Evolutionary conservation across 2,113 vertebrate species (phyloP), one percentile per base, ranked within the genome.

Genomic region (Oreochromis tanganicae): DNA sequence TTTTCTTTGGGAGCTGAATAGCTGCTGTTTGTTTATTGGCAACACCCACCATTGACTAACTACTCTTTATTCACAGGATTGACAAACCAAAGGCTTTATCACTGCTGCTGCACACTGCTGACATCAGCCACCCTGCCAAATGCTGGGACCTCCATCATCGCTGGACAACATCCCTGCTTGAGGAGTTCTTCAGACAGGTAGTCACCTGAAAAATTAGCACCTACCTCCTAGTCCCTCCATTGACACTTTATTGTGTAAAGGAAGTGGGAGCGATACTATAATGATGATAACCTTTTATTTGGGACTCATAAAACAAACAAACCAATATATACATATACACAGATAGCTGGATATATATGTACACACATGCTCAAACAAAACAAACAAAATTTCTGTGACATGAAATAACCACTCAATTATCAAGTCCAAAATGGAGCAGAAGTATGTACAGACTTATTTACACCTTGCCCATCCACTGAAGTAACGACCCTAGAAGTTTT

Each of bases 121-220:
- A 99, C 92, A 99, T 99, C 94, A 99, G 98, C 92, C 98, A 99
- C 93, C 98, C 98, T 32, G 98, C 98, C 92, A 99, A 99, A 95
- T 91, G 93, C 88, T 99, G 98, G 98, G 93, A 97, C 13, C 96
- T 99, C 86, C 98, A 99, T 89, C 95, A 98, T 81, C 96, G 97
- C 68, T 99, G 98, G 98, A 99, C 98, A 84, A 97, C 96, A 89
- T 97, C 98, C 29, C 95, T 99, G 50, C 97, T 99, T 95, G 98
- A 99, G 94, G 98, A 99, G 94, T 99, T 99, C 93, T 99, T 99
- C 95, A 96, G 96, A 96, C 98, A 99, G 98, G 98, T 99, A 85
- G 4, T n/a, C 50, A 41, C 32, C n/a, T 14, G n/a, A 71, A 43
- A 71, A 43, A 24, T 71, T 43, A 41, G 36, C 17, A 71, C 36